Conservation (phyloP, 2,113 vertebrate genomes). For the Zootoca vivipara region DNA sequence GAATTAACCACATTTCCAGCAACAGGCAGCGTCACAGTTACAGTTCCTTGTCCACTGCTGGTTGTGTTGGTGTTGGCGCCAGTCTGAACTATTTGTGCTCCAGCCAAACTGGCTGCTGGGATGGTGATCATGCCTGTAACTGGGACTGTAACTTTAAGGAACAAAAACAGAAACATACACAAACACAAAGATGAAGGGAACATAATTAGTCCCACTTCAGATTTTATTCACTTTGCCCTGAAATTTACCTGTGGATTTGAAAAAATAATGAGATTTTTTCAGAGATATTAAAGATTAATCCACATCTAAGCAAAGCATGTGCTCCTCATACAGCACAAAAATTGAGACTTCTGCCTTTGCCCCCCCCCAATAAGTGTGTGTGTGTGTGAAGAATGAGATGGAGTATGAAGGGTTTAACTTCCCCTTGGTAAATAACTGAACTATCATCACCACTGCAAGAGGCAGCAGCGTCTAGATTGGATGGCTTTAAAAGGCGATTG, state of each 20-base stretch:
- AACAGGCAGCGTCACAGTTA: slow-evolving; percentile 96
- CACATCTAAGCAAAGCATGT: not conserved
- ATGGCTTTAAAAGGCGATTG: not conserved
- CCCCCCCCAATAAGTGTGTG: no score
- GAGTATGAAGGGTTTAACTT: not conserved
- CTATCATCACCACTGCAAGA: not conserved
- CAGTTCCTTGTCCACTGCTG: slow-evolving; percentile 95
- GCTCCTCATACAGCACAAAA: not conserved
- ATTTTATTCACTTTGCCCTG: slow-evolving; percentile 54
- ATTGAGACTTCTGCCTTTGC: not conserved
- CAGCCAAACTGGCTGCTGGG: slow-evolving; percentile 94
- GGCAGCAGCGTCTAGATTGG: no score
- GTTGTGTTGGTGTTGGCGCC: slow-evolving; percentile 94
- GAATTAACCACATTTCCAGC: slow-evolving; percentile 97
- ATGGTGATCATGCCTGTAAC: slow-evolving; percentile 99
- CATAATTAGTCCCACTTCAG: slow-evolving; percentile 78
- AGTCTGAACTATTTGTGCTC: slow-evolving; percentile 96
- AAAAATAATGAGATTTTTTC: not conserved
- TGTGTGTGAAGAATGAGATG: not conserved
- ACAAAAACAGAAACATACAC: slow-evolving; percentile 68
- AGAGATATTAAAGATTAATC: not conserved
- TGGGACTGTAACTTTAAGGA: slow-evolving; percentile 86
- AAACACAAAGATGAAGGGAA: slow-evolving; percentile 73
- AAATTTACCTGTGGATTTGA: not conserved
- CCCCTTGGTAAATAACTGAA: not conserved